A percentile compares a stretch with the other conserved stretches of the same genome.
phyloP scores from a whole-genome alignment of 1,140 invertebrate genomes.

The Drosophila ficusphila region DNA sequence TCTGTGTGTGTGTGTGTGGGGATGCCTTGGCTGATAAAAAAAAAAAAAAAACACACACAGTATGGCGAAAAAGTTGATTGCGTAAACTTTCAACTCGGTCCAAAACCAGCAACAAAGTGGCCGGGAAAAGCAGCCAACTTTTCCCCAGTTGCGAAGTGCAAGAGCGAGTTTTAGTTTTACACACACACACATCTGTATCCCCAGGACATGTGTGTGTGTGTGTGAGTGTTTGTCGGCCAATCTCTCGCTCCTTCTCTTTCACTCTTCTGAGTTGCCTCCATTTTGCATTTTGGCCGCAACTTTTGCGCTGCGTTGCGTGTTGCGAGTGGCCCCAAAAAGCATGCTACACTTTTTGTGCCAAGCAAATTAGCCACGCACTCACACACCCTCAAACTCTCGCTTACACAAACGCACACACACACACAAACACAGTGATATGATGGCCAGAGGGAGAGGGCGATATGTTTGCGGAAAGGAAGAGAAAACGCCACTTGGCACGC shows the following conservation, averaged over 20 bases:
- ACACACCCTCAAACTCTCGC: constrained; percentile 20
- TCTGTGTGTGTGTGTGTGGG: constrained; percentile 12
- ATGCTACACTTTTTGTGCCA: constrained; percentile 48
- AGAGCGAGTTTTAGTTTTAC: constrained; percentile 48
- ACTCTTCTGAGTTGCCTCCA: constrained; percentile 6
- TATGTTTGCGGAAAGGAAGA: constrained; percentile 4
- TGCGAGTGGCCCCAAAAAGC: constrained; percentile 53
- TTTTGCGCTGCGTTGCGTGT: constrained; percentile 54
- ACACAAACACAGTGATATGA: background rate
- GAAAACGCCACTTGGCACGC: constrained; percentile 14
- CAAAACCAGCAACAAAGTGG: constrained; percentile 49
- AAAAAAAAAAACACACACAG: constrained; percentile 24
- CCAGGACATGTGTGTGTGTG: background rate
- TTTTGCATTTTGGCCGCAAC: constrained; percentile 50
- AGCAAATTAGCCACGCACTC: constrained; percentile 52
- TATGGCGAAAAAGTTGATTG: constrained; percentile 60
- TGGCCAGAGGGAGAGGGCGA: background rate
- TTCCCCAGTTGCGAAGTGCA: constrained; percentile 44
- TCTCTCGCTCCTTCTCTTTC: background rate
- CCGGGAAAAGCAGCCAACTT: constrained; percentile 46
- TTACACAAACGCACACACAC: no score
- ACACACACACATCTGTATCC: background rate
- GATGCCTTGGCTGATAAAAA: constrained; percentile 29
- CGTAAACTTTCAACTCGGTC: constrained; percentile 52
- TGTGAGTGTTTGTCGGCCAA: constrained; percentile 6